Percentiles rank a stretch among this genome's conserved stretches.
Evolutionary conservation across 2,113 vertebrate genomes (phyloP).

Genomic region (Tympanuchus pallidicinctus): DNA sequence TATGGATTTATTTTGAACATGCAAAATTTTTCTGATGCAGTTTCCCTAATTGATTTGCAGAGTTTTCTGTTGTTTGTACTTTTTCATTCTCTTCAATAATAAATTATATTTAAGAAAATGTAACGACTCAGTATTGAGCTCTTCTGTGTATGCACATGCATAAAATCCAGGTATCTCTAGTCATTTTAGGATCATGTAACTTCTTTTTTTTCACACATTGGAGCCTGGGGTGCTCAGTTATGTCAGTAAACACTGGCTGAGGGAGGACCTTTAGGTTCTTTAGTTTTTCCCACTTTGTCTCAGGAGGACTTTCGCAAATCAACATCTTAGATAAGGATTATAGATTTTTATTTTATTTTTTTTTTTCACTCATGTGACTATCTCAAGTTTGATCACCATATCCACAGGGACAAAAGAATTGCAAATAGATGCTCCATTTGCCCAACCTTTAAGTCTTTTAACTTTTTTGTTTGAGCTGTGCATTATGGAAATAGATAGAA

Average conservation of each 20-base stretch:
- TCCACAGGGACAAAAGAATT: neutral
- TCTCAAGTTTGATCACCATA: neutral
- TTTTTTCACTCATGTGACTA: neutral
- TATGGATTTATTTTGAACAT: neutral
- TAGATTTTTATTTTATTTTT: neutral
- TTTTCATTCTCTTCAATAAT: neutral
- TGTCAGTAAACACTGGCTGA: neutral
- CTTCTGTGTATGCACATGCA: too few relatives aligned
- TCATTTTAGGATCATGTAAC: neutral
- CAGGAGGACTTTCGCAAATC: neutral
- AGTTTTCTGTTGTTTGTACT: accelerated
- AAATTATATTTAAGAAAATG: neutral
- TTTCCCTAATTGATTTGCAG: neutral
- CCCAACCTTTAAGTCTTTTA: neutral
- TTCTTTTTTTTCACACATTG: neutral
- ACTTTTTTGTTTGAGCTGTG: neutral
- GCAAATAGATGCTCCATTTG: neutral
- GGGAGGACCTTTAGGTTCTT: neutral
- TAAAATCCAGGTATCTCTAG: neutral
- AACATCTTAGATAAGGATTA: neutral
- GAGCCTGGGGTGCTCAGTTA: neutral
- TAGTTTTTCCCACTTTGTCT: neutral
- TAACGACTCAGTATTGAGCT: neutral
- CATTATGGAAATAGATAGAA: neutral
- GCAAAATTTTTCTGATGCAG: neutral